Evolutionary conservation across 2,797 vertebrate species (phyloP).

Genomic region (Poecile montanus): DNA sequence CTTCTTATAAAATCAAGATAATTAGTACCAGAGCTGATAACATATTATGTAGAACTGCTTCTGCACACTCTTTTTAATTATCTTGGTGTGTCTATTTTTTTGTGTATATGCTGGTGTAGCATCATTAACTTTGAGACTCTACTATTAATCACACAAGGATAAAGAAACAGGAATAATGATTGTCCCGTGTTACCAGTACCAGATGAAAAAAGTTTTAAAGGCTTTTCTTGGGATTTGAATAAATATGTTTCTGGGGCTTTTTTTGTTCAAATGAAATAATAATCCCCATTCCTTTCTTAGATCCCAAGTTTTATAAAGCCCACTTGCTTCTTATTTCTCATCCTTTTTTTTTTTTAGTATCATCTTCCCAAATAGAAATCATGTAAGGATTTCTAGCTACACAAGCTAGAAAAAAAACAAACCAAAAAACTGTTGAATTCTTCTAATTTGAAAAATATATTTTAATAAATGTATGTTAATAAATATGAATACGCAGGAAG

Average conservation of each 20-base stretch:
- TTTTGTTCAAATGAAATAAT: neutral
- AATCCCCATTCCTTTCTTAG: neutral
- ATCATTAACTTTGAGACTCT: neutral
- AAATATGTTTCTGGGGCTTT: fast-evolving
- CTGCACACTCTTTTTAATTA: neutral
- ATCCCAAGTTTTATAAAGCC: neutral
- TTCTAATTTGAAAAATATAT: neutral
- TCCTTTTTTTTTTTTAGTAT: neutral
- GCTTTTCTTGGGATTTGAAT: neutral
- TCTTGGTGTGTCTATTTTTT: neutral
- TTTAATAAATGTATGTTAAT: neutral
- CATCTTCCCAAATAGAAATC: neutral
- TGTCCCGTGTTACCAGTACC: neutral
- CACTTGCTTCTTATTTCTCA: neutral
- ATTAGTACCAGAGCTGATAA: neutral
- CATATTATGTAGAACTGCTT: neutral
- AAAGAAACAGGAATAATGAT: neutral
- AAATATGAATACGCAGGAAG: neutral
- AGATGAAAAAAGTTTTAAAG: neutral
- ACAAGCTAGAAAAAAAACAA: neutral
- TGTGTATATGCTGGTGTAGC: neutral
- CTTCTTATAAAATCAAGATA: neutral
- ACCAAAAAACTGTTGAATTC: neutral
- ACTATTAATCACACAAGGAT: neutral
- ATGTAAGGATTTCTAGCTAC: neutral